A percentile compares a stretch with the other conserved stretches of the same genome.
Evolutionary conservation across 1,140 invertebrate genomes (phyloP).

Genomic region (Zaprionus lachaisei): DNA sequence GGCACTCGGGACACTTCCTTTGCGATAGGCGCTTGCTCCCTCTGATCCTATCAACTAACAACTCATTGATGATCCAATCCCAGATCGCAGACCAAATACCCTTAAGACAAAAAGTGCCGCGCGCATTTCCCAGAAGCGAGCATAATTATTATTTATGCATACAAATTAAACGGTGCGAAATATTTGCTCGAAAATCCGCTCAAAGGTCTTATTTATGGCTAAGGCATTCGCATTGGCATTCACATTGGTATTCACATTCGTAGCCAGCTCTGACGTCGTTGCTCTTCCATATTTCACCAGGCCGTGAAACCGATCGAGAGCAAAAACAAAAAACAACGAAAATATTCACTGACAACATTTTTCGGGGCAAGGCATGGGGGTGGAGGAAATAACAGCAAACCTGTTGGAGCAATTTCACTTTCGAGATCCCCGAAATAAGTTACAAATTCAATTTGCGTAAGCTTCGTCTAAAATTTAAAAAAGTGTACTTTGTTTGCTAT

Average conservation of each 20-base stretch:
- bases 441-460: background rate
- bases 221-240: background rate
- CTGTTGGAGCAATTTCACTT: background rate
- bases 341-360: background rate
- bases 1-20: constrained; percentile 34
- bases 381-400: background rate
- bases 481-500: background rate
- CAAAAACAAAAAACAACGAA: background rate
- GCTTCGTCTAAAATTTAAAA: background rate
- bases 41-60: constrained; percentile 19
- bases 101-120: constrained; percentile 45
- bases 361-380: background rate
- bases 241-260: background rate
- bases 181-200: constrained; percentile 61
- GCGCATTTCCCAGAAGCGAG: constrained; percentile 52
- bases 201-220: constrained; percentile 60
- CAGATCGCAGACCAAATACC: constrained; percentile 18
- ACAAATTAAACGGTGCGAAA: constrained; percentile 70
- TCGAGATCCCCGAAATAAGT: background rate
- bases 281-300: constrained; percentile 57
- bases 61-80: constrained; percentile 55
- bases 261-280: constrained; percentile 9
- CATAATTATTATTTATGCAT: constrained; percentile 79
- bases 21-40: constrained; percentile 22
- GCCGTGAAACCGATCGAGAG: constrained; percentile 30